Evolutionary conservation across 2,888 invertebrate species (phyloP), one percentile per base, ranked within the genome.

Genomic region (Ochlodes sylvanus): DNA sequence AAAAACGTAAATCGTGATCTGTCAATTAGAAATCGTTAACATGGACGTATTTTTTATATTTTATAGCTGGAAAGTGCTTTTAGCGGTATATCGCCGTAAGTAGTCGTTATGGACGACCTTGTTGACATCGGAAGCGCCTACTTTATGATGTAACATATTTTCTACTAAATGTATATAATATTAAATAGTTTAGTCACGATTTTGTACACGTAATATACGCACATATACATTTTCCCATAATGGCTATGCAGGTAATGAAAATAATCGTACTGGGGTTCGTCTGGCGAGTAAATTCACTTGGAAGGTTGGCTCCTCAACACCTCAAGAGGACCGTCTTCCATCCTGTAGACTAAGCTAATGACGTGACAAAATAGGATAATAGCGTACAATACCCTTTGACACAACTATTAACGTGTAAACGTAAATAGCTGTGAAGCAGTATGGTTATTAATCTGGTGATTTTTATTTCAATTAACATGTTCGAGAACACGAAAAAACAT

Each of bases 11-110:
- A 63, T 63, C 63, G 42, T 63, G 63, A 63, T 55, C 54, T 54
- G 42, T 55, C 63, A 41, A 63, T 55, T 54, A 54, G 63, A 55
- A 54, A 55, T 54, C 54, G 41, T 63, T 47, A 54, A 21, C 10
- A n/a, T 21, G 32, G 27, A 41, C 42, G 10, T 55, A 15, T n/a
- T 63, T 63, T 38, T 54, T 42, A n/a, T 4, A 44, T 63, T 63
- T 63, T 63, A 63, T 63, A 15, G 9, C 15, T 63, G 42, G 63
- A 63, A 63, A 63, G 54, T 55, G 54, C 41, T 54, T 63, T 63
- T 52, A 52, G 38, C 17, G 3, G 17, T 38, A 41, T 9, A 12
- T 5, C 52, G 4, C 14, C 9, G 10, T 2, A n/a, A n/a, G n/a
- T n/a, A 14, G 21, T 14, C 52, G 9, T 12, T 21, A 27, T 7